Percentiles rank a stretch among this genome's conserved stretches.
Conservation (phyloP, 1,140 invertebrate species). For the Eumeta japonica region DNA sequence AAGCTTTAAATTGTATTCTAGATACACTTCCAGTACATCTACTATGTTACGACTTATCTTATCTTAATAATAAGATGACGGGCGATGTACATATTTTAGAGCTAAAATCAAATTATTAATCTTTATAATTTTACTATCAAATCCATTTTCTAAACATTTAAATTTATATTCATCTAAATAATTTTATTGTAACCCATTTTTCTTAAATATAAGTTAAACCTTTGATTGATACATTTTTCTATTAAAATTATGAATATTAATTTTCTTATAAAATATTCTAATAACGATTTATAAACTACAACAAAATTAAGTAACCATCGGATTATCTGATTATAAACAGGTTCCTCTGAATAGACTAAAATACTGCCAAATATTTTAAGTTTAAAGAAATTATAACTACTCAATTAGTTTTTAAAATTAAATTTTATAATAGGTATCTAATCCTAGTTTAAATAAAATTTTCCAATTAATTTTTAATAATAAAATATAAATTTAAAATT, state of each 20-base stretch:
- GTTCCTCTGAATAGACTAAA: constrained; percentile 61
- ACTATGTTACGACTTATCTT: constrained; percentile 75
- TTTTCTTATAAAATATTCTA: constrained; percentile 53
- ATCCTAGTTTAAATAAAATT: constrained; percentile 57
- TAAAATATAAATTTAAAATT: constrained; percentile 40
- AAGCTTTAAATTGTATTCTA: constrained; percentile 59
- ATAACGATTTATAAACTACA: constrained; percentile 60
- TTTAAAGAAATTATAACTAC: constrained; percentile 56
- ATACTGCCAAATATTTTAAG: constrained; percentile 61
- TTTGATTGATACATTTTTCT: constrained; percentile 58
- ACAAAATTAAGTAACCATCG: constrained; percentile 55
- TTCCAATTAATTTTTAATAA: constrained; percentile 21
- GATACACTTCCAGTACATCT: constrained; percentile 67
- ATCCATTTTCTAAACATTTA: constrained; percentile 54
- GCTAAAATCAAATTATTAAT: constrained; percentile 30
- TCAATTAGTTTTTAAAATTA: constrained; percentile 41
- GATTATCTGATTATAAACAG: constrained; percentile 61
- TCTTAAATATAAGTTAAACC: constrained; percentile 59
- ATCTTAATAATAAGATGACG: constrained; percentile 64
- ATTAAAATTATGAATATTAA: constrained; percentile 51
- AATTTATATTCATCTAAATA: constrained; percentile 24
- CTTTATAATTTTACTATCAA: constrained; percentile 33
- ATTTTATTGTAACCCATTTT: constrained; percentile 35
- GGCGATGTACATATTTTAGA: constrained; percentile 61
- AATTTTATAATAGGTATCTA: constrained; percentile 65